Evolutionary conservation across 92 coral and sea anemone genomes (phyloP).

Genomic region (Zoanthus sociatus): DNA sequence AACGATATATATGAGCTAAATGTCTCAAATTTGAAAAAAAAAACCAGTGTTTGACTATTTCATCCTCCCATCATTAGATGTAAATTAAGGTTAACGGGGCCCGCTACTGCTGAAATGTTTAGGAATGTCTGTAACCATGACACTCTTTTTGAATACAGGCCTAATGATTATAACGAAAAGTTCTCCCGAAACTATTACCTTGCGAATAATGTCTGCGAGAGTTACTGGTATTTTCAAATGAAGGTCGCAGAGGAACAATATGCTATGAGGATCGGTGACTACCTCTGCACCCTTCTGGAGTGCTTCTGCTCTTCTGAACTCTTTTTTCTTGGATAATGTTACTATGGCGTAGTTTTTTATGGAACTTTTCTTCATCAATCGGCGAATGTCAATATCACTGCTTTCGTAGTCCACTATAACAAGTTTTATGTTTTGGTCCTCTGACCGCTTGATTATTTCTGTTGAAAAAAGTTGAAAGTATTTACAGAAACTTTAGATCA

Average conservation of each 20-base stretch:
- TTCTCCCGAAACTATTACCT: constrained; percentile 58
- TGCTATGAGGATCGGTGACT: constrained; percentile 89
- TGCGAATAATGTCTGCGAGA: constrained; percentile 77
- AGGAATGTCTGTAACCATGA: no score
- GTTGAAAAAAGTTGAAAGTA: neutral
- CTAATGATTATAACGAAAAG: neutral
- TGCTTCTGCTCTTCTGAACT: constrained; percentile 86
- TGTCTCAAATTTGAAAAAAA: no score
- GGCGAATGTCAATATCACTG: constrained; percentile 79
- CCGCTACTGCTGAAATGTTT: no score
- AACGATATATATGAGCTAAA: no score
- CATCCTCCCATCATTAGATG: no score
- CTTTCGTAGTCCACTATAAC: constrained; percentile 90
- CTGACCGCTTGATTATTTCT: constrained; percentile 76
- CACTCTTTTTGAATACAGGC: neutral
- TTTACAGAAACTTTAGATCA: neutral
- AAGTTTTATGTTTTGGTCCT: constrained; percentile 78
- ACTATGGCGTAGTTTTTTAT: constrained; percentile 70
- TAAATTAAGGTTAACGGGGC: no score
- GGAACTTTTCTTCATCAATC: constrained; percentile 67
- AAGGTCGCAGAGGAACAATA: constrained; percentile 89
- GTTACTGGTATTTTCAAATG: constrained; percentile 86
- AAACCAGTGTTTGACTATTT: no score
- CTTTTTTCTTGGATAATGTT: constrained; percentile 65
- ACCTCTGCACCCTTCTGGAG: constrained; percentile 92